phyloP scores from a whole-genome alignment of 2,113 vertebrate genomes.

The Perca schrenkii region DNA sequence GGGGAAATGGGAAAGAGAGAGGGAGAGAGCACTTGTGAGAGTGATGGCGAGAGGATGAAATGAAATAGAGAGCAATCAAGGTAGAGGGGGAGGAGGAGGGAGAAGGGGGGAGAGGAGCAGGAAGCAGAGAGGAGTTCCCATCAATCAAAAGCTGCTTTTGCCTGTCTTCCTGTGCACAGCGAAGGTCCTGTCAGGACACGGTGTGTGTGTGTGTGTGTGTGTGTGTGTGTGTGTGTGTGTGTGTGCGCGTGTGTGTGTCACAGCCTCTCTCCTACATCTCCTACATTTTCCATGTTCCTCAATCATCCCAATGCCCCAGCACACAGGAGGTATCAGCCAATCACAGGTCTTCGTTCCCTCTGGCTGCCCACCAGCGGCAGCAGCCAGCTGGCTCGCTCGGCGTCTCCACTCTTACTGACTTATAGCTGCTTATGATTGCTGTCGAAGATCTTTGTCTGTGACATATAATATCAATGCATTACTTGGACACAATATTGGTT shows the following conservation, averaged over 20 bases:
- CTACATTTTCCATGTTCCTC: constrained; percentile 48
- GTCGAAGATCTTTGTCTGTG: constrained; percentile 22
- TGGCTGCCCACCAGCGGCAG: constrained; percentile 4
- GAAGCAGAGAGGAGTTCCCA: constrained; percentile 57
- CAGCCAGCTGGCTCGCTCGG: constrained; percentile 9
- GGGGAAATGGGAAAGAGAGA: background rate
- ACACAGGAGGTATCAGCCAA: constrained; percentile 39
- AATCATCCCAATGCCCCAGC: constrained; percentile 54
- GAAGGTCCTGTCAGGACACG: constrained; percentile 62
- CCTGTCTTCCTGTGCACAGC: constrained; percentile 38
- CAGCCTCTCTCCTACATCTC: constrained; percentile 16
- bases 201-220: constrained; percentile 25
- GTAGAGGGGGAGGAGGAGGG: background rate
- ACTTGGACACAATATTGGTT: constrained; percentile 22
- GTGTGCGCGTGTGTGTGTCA: constrained; percentile 25
- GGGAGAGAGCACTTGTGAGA: constrained; percentile 35
- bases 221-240: constrained; percentile 13
- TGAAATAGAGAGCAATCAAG: constrained; percentile 70
- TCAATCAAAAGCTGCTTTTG: constrained; percentile 75
- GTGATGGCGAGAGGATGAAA: constrained; percentile 46
- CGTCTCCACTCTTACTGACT: constrained; percentile 18
- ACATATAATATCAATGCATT: constrained; percentile 22
- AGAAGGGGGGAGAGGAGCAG: background rate
- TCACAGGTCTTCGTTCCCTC: constrained; percentile 28
- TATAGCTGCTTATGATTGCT: constrained; percentile 37